Evolutionary conservation across 2,888 invertebrate genomes (phyloP).

Genomic region (Melanostoma scalare): DNA sequence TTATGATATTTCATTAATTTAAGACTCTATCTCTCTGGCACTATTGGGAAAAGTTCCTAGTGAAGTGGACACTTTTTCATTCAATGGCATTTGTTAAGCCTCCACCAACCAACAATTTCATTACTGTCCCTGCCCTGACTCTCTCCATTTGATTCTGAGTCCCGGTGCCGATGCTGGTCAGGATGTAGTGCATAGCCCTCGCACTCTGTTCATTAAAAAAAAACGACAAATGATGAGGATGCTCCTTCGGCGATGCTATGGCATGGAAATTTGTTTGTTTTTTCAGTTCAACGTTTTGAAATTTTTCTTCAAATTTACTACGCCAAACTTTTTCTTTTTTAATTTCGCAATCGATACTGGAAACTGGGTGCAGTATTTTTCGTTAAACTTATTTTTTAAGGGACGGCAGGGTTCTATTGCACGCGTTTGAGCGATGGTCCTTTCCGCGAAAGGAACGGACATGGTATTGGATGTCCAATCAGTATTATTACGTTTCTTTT

Average conservation of each 20-base stretch:
- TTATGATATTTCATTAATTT: conserved; percentile 76
- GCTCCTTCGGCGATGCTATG: conserved; percentile 49
- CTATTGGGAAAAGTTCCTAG: conserved; percentile 44
- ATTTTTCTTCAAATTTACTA: conserved; percentile 16
- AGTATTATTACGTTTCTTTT: neutral
- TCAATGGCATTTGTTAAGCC: conserved; percentile 25
- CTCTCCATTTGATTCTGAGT: neutral
- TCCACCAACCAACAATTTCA: conserved; percentile 32
- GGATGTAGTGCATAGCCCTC: neutral
- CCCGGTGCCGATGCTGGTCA: neutral
- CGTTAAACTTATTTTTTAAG: conserved; percentile 29
- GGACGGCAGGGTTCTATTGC: conserved; percentile 24
- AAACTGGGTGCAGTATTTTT: conserved; percentile 49
- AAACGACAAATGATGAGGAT: conserved; percentile 40
- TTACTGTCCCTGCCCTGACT: conserved; percentile 32
- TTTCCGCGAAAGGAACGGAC: neutral
- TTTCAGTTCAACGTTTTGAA: conserved; percentile 50
- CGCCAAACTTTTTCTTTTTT: conserved; percentile 11
- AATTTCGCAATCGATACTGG: conserved; percentile 50
- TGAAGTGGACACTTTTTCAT: conserved; percentile 44
- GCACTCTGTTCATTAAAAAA: conserved; percentile 3
- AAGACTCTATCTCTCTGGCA: conserved; percentile 65
- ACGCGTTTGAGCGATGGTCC: conserved; percentile 16
- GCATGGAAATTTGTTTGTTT: conserved; percentile 39
- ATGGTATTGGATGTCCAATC: conserved; percentile 37